These are phyloP conservation scores for Ellobius talpinus DNA, from an alignment of 2,113 vertebrate genomes.

Conservation along the genomic window DNA sequence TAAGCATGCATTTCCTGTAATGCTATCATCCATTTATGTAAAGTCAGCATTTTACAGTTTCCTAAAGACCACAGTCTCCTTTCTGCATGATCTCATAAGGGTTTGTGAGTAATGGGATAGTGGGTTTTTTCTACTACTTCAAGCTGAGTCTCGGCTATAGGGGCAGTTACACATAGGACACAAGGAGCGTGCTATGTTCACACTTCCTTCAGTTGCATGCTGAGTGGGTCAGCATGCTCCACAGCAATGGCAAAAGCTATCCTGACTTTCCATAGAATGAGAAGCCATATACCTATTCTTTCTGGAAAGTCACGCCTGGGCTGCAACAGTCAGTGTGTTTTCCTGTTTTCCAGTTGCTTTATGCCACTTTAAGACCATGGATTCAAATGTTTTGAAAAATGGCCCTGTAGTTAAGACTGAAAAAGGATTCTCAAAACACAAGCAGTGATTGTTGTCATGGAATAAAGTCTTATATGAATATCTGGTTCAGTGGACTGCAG, in stretches of 20 bases:
- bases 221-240: neutral
- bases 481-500: neutral
- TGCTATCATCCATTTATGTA: neutral
- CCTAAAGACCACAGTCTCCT: neutral
- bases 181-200: neutral
- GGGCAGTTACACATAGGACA: neutral
- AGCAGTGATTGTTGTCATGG: neutral
- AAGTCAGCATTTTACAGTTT: neutral
- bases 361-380: neutral
- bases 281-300: neutral
- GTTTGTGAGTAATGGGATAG: neutral
- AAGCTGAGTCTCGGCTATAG: neutral
- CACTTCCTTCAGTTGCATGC: neutral
- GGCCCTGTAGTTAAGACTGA: neutral
- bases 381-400: neutral
- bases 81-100: neutral
- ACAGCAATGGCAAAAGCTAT: neutral
- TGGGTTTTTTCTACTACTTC: neutral
- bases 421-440: neutral
- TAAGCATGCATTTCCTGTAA: conserved; percentile 81
- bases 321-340: neutral
- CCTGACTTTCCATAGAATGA: neutral
- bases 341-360: neutral
- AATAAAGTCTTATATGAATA: neutral
- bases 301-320: neutral